These are phyloP conservation scores for Heliconius himera DNA, from an alignment of 1,140 invertebrate genomes.

Conservation along the genomic window DNA sequence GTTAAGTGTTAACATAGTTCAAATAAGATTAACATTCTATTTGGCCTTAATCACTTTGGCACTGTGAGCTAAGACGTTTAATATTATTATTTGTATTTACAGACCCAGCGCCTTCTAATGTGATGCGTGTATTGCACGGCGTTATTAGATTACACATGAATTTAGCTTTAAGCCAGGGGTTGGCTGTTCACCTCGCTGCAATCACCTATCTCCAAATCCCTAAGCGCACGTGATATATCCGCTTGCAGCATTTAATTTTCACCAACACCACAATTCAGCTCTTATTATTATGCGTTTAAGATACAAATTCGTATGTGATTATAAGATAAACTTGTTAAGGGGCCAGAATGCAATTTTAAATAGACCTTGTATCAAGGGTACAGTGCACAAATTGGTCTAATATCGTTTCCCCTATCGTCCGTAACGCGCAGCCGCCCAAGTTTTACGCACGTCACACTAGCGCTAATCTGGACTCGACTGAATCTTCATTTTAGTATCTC, in stretches of 20 bases:
- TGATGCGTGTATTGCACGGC: conserved; percentile 38
- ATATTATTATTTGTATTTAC: conserved; percentile 13
- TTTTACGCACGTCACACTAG: conserved; percentile 64
- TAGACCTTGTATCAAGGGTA: conserved; percentile 59
- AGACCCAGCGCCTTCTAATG: conserved; percentile 21
- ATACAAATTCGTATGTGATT: conserved; percentile 32
- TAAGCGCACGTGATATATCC: conserved; percentile 62
- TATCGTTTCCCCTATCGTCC: conserved; percentile 43
- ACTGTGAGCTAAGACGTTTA: not conserved
- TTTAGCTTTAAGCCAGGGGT: conserved; percentile 45
- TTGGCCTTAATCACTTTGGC: not conserved
- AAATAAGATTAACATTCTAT: not conserved
- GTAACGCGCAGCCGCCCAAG: conserved; percentile 72
- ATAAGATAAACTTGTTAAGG: conserved; percentile 45
- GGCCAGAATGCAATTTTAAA: conserved; percentile 51
- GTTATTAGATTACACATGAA: conserved; percentile 40
- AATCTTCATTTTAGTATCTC: conserved; percentile 41
- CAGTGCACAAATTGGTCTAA: conserved; percentile 62
- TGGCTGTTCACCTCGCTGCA: conserved; percentile 56
- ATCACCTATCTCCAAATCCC: conserved; percentile 62
- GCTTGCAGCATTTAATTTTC: conserved; percentile 54
- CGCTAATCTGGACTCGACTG: conserved; percentile 60
- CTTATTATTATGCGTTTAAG: conserved; percentile 17
- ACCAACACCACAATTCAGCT: conserved; percentile 35
- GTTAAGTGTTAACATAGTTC: not conserved